Conservation (phyloP, 2,113 vertebrate species). For the Rhombomys opimus region DNA sequence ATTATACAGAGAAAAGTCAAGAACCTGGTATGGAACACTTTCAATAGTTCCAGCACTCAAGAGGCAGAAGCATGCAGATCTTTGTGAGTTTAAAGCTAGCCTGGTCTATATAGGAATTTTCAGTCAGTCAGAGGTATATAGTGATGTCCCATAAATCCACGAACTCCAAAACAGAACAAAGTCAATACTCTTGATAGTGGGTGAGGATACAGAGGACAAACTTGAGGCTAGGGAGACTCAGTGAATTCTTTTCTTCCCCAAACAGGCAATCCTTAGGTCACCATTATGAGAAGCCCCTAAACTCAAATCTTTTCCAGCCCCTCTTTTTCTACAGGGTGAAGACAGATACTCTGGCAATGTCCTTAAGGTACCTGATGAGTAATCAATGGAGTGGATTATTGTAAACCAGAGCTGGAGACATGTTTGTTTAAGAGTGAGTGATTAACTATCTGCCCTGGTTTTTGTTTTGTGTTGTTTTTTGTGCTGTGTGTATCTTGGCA, state of each 20-base stretch:
- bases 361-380: not conserved
- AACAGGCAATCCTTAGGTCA: not conserved
- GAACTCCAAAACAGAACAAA: not conserved
- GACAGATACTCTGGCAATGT: not conserved
- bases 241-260: not conserved
- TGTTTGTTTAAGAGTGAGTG: slow-evolving; percentile 41
- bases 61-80: not conserved
- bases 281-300: not conserved
- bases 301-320: not conserved
- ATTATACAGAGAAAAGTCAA: too few relatives aligned
- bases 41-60: not conserved
- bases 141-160: not conserved
- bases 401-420: not conserved
- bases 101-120: not conserved
- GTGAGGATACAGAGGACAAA: not conserved
- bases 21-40: not conserved
- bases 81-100: too few relatives aligned
- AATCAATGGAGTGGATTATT: not conserved
- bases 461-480: not conserved
- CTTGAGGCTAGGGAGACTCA: not conserved
- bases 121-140: not conserved
- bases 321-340: not conserved
- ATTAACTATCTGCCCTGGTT: not conserved
- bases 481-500: slow-evolving; percentile 32
- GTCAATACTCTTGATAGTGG: not conserved